Percentiles rank a stretch among this genome's conserved stretches.
These are phyloP conservation scores for Alviniconcha marisindica DNA, from an alignment of 1,140 invertebrate genomes.

Conservation along the genomic window DNA sequence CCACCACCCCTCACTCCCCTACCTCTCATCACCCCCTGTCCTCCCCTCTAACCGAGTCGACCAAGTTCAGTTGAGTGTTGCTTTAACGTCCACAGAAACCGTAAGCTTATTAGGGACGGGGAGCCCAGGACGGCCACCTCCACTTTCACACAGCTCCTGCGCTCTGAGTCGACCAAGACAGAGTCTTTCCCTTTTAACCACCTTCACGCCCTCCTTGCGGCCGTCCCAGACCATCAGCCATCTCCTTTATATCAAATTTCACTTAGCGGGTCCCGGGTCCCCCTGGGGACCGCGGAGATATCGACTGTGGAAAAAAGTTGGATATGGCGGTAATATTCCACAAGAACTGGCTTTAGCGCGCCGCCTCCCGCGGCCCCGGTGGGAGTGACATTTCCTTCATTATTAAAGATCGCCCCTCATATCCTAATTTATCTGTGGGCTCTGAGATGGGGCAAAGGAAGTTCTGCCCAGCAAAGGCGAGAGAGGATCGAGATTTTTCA, in stretches of 20 bases:
- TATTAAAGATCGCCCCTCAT: constrained; percentile 42
- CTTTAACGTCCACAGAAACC: no score
- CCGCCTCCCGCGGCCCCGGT: background rate
- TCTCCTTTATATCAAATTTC: constrained; percentile 43
- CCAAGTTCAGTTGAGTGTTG: no score
- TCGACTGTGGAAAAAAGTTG: constrained; percentile 33
- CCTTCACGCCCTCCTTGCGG: background rate
- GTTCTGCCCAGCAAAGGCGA: no score
- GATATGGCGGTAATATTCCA: constrained; percentile 41
- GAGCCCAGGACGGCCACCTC: no score
- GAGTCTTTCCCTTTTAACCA: background rate
- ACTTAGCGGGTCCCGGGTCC: constrained; percentile 15
- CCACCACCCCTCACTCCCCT: no score
- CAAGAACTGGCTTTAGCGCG: constrained; percentile 31
- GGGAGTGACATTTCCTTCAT: constrained; percentile 35
- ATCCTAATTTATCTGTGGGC: constrained; percentile 39
- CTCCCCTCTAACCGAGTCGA: no score
- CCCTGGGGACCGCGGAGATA: constrained; percentile 9
- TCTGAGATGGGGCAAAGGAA: constrained; percentile 28
- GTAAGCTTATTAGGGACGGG: no score
- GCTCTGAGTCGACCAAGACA: no score
- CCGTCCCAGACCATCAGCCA: background rate
- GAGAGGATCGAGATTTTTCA: no score
- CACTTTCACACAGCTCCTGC: no score
- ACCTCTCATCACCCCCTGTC: no score